A percentile compares a stretch with the other conserved stretches of the same genome.
phyloP scores from a whole-genome alignment of 1,140 invertebrate genomes.

The Drosophila funebris region DNA sequence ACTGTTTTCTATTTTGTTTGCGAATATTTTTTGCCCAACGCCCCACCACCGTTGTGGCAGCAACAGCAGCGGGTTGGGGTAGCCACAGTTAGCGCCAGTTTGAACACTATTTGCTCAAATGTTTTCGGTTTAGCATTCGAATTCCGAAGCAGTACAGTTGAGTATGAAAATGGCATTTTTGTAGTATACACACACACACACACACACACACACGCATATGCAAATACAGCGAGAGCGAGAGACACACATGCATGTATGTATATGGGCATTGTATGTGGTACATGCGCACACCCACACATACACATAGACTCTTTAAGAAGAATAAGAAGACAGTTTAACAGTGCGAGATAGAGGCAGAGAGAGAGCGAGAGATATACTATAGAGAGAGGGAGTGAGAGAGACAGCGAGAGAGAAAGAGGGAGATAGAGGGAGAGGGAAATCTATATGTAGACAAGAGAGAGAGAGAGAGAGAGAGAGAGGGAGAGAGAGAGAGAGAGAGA shows the following conservation, averaged over 20 bases:
- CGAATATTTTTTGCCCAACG: not conserved
- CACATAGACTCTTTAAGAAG: constrained; percentile 2
- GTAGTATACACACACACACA: constrained; percentile 42
- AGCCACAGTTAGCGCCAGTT: constrained; percentile 45
- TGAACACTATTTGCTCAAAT: constrained; percentile 71
- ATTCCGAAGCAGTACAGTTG: constrained; percentile 79
- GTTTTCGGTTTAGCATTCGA: constrained; percentile 73
- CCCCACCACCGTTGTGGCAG: not conserved
- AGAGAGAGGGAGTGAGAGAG: not conserved
- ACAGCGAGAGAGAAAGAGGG: no score
- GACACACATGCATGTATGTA: constrained; percentile 21
- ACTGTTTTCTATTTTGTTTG: not conserved
- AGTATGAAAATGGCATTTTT: constrained; percentile 80
- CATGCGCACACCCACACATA: constrained; percentile 64
- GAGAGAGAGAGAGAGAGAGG: not conserved
- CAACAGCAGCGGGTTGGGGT: not conserved
- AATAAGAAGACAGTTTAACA: not conserved
- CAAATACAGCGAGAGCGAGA: not conserved
- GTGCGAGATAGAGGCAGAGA: not conserved
- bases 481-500: not conserved
- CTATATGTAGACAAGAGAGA: not conserved
- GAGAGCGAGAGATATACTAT: no score
- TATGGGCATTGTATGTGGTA: constrained; percentile 64
- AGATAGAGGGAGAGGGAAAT: not conserved
- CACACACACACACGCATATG: constrained; percentile 17